Base-by-base conservation (phyloP, 2,888 invertebrate species). In the Drosophila mulleri region DNA sequence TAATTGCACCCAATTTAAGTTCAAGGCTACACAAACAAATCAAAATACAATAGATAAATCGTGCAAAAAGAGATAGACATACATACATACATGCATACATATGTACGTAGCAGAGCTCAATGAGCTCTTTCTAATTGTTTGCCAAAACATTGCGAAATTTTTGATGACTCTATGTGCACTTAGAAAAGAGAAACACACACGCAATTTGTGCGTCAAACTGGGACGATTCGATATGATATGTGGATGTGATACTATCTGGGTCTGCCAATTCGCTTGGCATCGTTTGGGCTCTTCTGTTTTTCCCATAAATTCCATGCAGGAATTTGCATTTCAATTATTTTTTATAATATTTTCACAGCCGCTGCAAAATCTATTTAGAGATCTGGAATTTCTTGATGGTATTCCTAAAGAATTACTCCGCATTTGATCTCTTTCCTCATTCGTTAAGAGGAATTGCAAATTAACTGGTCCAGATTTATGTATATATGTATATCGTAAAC, bases 251-350 rank as follows among this genome's bases (percentile, higher is more conserved):
- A 50, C 59, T 26, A 45, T 57, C 60, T 62, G 53, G 16, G 70
- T 87, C 88, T 84, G 88, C 37, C 73, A 82, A 47, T 82, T 82
- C 85, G 57, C 67, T 84, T 84, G 78, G 50, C 80, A 61, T 66
- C 70, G 57, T 69, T 83, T 45, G 37, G 29, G 52, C 65, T 45
- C 67, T 80, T 75, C 80, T 83, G 84, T 60, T 82, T 75, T 82
- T 70, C 63, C 14, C 75, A 75, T 82, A 64, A 50, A 44, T 39
- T 47, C 6, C 57, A 50, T 74, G 65, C 75, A 77, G 47, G 59
- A 76, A 76, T 76, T 77, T 78, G 78, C 78, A 78, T 64, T 63
- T 32, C 42, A 53, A 35, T 44, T 50, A 48, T 41, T 54, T 54
- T 45, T 2, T 42, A 44, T 11, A 63, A 45, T 41, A 48, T 48